Base-by-base conservation (phyloP, 1,140 invertebrate genomes). In the Dendroctonus valens region DNA sequence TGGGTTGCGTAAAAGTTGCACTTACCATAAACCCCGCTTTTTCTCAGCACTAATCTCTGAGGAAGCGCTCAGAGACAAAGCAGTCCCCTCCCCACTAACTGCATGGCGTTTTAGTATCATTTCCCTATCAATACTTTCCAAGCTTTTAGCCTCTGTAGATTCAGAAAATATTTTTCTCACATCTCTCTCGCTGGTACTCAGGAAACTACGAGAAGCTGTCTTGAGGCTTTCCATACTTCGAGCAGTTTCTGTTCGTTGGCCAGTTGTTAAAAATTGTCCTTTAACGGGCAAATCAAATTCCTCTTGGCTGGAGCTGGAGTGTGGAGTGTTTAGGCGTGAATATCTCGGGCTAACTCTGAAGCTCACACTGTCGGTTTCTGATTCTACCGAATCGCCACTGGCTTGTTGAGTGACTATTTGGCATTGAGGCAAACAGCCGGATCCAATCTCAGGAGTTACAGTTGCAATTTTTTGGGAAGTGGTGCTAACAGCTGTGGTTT, bases 161-260 rank as follows among this genome's bases (percentile, higher is more conserved):
- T 81, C 69, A 1, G 80, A 78, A 5, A 81, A 73, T 26, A 85
- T 76, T 54, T 83, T 80, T 14, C 87, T 77, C n/a, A 88, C 82
- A 74, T 89, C 87, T 14, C 83, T 78, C 67, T 85, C 85, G 40
- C 86, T 86, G 0, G 86, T 87, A 3, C 88, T 75, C 66, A 89
- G 86, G 72, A 84, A 80, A 6, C 74, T 72, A 52, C 76, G 69
- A 71, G 76, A 65, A 14, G 53, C 7, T 11, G 81, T 80, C 68
- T 81, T 81, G 70, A 87, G 78, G 62, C 85, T 86, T 70, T 90
- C 88, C 87, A 89, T 89, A 0, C 87, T 89, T 54, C 84, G 83
- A 6, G 86, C 84, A 0, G 82, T 83, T 68, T 87, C 84, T 1
- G 86, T 85, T 15, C 83, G 76, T 3, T 71, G 69, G 3, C 81